A percentile compares a stretch with the other conserved stretches of the same genome.
These are phyloP conservation scores for Phrixothrix hirtus DNA, from an alignment of 2,888 invertebrate genomes.

Conservation along the genomic window DNA sequence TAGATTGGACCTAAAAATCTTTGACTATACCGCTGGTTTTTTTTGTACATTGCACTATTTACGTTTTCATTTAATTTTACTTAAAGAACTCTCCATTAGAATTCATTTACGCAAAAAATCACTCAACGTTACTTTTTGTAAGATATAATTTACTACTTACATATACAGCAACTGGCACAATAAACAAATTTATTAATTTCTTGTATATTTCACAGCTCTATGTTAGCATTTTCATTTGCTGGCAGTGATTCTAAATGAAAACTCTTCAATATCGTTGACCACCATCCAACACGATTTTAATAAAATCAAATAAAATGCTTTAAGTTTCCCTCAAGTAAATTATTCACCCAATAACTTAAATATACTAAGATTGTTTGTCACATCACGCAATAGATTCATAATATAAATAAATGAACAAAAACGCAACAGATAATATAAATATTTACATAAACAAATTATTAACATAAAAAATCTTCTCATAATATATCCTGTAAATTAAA, in stretches of 20 bases:
- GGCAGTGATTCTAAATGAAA: conserved; percentile 34
- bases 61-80: conserved; percentile 2
- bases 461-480: conserved; percentile 39
- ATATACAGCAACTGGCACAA: conserved; percentile 27
- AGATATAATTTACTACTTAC: conserved; percentile 4
- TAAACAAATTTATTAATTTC: conserved; percentile 25
- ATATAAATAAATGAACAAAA: conserved; percentile 33
- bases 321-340: conserved; percentile 11
- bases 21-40: conserved; percentile 7
- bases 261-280: conserved; percentile 20
- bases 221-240: conserved; percentile 23
- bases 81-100: conserved; percentile 3
- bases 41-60: conserved; percentile 21
- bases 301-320: not conserved
- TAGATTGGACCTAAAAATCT: conserved; percentile 7
- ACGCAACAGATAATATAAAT: conserved; percentile 45
- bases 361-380: conserved; percentile 10
- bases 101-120: too few species aligned
- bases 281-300: conserved; percentile 2
- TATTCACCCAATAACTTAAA: conserved; percentile 16
- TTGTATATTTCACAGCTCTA: conserved; percentile 29
- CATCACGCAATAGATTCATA: conserved; percentile 23
- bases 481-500: conserved; percentile 61
- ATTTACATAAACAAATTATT: conserved; percentile 49
- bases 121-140: not conserved